Base-by-base conservation (phyloP, 2,113 vertebrate species). In the Gavialis gangeticus region DNA sequence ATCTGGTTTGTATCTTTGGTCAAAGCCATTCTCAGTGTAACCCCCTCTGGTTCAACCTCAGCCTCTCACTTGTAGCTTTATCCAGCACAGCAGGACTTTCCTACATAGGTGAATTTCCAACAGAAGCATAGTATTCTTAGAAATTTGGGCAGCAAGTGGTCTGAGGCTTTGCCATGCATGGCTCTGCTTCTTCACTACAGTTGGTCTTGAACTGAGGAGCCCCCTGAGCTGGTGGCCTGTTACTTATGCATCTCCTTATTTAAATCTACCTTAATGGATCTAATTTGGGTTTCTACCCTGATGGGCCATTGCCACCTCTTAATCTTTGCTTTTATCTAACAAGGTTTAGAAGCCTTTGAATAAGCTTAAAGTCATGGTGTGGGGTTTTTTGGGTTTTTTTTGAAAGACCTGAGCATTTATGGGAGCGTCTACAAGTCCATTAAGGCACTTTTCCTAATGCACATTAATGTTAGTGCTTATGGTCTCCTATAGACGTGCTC, bases 51-150 rank as follows among this genome's bases (percentile, higher is more conserved):
- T 86, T 85, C 82, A 94, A 93, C 3, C 78, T 90, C 54, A 1
- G 0, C 57, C 79, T 94, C 85, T 82, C 90, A 93, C 95, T 96
- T 96, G 79, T 85, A 12, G 84, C 95, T 95, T 94, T 91, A 96
- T 96, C 95, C 95, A 92, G 96, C 96, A 86, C 97, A 95, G 96
- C 94, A 93, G 94, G 97, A 46, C 3, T 3, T 63, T 82, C 81
- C 95, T 92, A 90, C 91, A 79, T 97, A 86, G 84, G 67, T 91
- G 83, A 95, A 62, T 27, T 91, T 82, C 84, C 84, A 75, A 77
- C n/a, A 77, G 71, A 63, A 92, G 82, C 77, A 90, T 86, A 81
- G 84, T 84, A 84, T 94, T 79, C 67, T 84, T 62, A 93, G 89
- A 86, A 90, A 0, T 46, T 60, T 93, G 87, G 91, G 77, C 89